Percentiles rank a stretch among this genome's conserved stretches.
Conservation (phyloP, 2,113 vertebrate genomes). For the Theropithecus gelada region DNA sequence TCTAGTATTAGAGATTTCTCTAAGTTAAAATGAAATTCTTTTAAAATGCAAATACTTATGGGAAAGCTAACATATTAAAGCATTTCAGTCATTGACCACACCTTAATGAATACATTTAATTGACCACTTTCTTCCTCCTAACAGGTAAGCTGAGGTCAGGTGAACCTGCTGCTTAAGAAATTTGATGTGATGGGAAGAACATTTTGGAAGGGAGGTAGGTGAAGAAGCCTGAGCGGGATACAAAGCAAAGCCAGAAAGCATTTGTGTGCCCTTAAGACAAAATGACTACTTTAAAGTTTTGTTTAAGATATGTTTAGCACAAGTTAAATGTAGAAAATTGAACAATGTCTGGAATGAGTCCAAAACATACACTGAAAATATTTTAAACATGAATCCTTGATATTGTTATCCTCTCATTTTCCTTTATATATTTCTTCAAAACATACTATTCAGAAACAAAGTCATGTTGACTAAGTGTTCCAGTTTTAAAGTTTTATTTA, state of each 20-base stretch:
- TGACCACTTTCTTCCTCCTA: neutral
- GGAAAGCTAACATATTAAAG: neutral
- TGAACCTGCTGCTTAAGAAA: neutral
- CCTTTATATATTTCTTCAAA: neutral
- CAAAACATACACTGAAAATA: neutral
- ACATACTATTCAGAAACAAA: neutral
- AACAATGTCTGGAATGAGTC: neutral
- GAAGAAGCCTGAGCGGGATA: neutral
- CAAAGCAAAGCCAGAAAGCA: neutral
- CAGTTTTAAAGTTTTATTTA: neutral
- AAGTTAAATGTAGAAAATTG: neutral
- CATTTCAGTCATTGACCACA: neutral
- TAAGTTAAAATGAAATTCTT: neutral
- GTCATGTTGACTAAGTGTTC: neutral
- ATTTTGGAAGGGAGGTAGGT: neutral
- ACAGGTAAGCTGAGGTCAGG: neutral
- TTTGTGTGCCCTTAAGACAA: neutral
- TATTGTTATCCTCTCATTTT: neutral
- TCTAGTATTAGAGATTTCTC: neutral
- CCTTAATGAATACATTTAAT: neutral
- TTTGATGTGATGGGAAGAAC: neutral
- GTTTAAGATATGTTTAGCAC: neutral
- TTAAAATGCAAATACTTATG: neutral
- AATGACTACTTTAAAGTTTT: neutral
- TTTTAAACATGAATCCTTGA: neutral